Evolutionary conservation across 1,140 invertebrate genomes (phyloP).

Genomic region (Antheraea pernyi): DNA sequence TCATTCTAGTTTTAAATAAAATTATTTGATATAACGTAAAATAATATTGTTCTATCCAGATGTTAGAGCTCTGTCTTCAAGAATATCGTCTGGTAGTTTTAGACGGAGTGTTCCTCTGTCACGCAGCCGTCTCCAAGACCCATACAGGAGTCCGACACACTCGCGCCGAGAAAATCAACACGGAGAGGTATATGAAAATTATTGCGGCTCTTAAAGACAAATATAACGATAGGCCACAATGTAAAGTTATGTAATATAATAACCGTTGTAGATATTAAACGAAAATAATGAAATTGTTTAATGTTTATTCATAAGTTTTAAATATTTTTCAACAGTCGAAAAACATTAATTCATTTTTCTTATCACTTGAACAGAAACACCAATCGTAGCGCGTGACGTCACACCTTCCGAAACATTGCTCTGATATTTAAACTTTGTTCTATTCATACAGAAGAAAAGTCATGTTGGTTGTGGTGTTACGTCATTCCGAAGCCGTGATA

Average conservation of each 20-base stretch:
- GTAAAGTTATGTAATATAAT: conserved; percentile 72
- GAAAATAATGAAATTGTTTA: too few relatives aligned
- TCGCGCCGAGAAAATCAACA: conserved; percentile 81
- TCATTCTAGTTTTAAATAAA: neutral
- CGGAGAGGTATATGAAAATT: conserved; percentile 82
- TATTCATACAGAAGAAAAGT: too few relatives aligned
- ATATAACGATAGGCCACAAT: conserved; percentile 81
- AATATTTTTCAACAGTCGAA: too few relatives aligned
- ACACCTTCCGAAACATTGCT: too few relatives aligned
- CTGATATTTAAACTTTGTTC: too few relatives aligned
- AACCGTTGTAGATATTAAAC: neutral
- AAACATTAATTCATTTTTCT: too few relatives aligned
- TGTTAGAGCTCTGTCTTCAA: conserved; percentile 89
- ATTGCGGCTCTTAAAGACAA: conserved; percentile 79
- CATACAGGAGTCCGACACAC: conserved; percentile 63
- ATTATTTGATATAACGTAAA: neutral
- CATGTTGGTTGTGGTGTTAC: too few relatives aligned
- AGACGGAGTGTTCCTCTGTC: conserved; percentile 89
- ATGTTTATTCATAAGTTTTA: too few relatives aligned
- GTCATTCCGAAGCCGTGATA: too few relatives aligned
- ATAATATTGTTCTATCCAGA: conserved; percentile 75
- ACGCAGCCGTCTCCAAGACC: conserved; percentile 82
- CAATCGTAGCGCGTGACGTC: too few relatives aligned
- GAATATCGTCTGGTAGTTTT: conserved; percentile 88
- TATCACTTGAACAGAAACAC: too few relatives aligned